Conservation (phyloP, 2,888 invertebrate species). For the Pollenia amentaria region DNA sequence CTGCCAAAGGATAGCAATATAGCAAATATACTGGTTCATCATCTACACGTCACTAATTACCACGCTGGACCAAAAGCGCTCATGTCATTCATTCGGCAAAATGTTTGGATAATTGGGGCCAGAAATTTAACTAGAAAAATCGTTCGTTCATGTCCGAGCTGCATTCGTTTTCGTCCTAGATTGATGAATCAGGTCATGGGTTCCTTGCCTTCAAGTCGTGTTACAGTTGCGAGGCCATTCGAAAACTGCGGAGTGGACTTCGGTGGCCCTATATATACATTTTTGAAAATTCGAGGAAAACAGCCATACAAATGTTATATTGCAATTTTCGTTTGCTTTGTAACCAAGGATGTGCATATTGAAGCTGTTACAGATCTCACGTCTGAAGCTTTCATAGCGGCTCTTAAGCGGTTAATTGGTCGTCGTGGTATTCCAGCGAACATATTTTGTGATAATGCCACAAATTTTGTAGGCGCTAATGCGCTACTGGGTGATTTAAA, state of each 20-base stretch:
- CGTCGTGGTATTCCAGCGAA: too few relatives aligned
- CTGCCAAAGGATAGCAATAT: constrained; percentile 41
- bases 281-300: constrained; percentile 52
- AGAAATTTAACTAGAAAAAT: not conserved
- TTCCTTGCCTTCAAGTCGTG: not conserved
- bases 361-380: constrained; percentile 75
- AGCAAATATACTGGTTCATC: constrained; percentile 19
- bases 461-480: constrained; percentile 34
- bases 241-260: constrained; percentile 8
- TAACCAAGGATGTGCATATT: constrained; percentile 55
- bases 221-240: not conserved
- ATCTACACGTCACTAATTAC: not conserved
- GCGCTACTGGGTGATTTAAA: constrained; percentile 43
- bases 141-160: not conserved
- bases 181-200: not conserved
- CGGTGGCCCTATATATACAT: constrained; percentile 30
- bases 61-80: constrained; percentile 2
- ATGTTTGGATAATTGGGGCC: not conserved
- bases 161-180: not conserved
- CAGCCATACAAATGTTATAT: constrained; percentile 39
- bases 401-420: constrained; percentile 42
- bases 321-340: constrained; percentile 45
- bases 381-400: constrained; percentile 48
- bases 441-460: constrained; percentile 6
- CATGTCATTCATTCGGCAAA: not conserved